phyloP scores from a whole-genome alignment of 1,140 invertebrate genomes.

The Cecropterus lyciades region DNA sequence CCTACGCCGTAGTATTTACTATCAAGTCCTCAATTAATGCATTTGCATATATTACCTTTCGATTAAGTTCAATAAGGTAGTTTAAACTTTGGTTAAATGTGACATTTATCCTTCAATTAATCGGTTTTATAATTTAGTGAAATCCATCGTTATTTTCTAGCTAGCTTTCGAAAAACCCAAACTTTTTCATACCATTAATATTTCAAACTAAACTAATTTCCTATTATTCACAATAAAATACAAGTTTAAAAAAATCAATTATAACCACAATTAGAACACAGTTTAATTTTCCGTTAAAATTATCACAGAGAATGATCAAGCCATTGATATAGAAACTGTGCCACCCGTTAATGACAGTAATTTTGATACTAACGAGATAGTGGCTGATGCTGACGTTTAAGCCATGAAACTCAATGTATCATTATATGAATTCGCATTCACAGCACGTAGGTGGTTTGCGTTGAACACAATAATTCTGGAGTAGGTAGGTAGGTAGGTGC shows the following conservation, averaged over 20 bases:
- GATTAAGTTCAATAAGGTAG: no score
- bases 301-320: constrained; percentile 4
- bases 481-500: constrained; percentile 40
- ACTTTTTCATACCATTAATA: no score
- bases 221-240: no score
- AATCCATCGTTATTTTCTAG: no score
- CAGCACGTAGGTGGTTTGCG: constrained; percentile 44
- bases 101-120: no score
- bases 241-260: constrained; percentile 7
- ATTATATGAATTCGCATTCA: constrained; percentile 48
- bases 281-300: constrained; percentile 21
- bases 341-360: constrained; percentile 59
- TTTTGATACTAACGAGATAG: constrained; percentile 52
- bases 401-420: constrained; percentile 29
- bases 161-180: no score
- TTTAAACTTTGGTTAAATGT: no score
- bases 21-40: constrained; percentile 24
- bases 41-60: constrained; percentile 20
- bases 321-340: constrained; percentile 50
- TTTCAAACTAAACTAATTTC: no score
- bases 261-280: constrained; percentile 4
- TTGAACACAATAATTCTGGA: constrained; percentile 61
- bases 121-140: no score
- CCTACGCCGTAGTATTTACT: constrained; percentile 33
- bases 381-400: constrained; percentile 28